phyloP scores from a whole-genome alignment of 1,140 invertebrate genomes.

The Anagrus nilaparvatae region DNA sequence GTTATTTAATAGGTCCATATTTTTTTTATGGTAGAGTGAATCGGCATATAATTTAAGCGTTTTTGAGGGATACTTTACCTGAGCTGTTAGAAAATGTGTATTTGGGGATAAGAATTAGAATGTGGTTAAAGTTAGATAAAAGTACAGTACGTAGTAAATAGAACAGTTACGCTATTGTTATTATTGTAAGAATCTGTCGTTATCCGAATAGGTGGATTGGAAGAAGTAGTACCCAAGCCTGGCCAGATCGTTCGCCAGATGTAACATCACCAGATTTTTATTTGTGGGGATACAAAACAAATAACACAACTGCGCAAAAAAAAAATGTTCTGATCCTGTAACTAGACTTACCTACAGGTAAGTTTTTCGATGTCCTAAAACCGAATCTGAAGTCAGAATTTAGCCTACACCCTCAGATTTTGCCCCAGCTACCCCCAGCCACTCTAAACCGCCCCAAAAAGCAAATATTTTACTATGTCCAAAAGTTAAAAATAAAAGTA shows the following conservation, averaged over 20 bases:
- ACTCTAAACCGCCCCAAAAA: too few species aligned
- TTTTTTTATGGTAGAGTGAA: constrained; percentile 15
- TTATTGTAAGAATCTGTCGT: background rate
- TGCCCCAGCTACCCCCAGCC: too few species aligned
- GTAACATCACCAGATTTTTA: constrained; percentile 21
- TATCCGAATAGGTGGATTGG: background rate
- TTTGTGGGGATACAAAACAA: constrained; percentile 21
- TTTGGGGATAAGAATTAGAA: constrained; percentile 11
- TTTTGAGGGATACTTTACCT: constrained; percentile 17
- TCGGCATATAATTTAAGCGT: constrained; percentile 9
- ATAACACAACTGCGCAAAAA: too few species aligned
- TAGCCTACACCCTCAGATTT: too few species aligned
- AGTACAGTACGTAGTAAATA: background rate
- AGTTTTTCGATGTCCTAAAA: too few species aligned
- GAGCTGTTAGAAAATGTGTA: constrained; percentile 16
- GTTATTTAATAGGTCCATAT: constrained; percentile 18
- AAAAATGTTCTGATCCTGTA: too few species aligned
- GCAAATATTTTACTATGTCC: too few species aligned
- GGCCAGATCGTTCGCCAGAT: constrained; percentile 20
- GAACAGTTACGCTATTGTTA: background rate
- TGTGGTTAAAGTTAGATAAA: constrained; percentile 25
- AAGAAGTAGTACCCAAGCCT: constrained; percentile 12
- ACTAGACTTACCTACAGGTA: too few species aligned
- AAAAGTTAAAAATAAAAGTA: too few species aligned
- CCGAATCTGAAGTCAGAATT: too few species aligned